Percentiles rank a stretch among this genome's conserved stretches.
Evolutionary conservation across 2,113 vertebrate genomes (phyloP).

Genomic region (Thamnophis sirtalis): DNA sequence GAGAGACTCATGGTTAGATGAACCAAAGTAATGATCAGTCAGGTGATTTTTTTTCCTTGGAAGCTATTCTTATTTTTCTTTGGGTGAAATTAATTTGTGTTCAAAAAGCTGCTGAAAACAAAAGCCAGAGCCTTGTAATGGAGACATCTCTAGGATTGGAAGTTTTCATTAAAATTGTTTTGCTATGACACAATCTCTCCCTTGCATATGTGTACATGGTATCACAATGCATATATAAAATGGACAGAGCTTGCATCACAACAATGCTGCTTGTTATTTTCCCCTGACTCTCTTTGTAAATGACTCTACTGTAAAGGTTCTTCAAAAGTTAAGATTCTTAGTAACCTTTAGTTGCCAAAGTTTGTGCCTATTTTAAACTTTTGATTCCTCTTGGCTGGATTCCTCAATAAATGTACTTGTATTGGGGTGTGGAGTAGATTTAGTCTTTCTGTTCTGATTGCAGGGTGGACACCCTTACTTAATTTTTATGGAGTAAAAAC

Average conservation of each 20-base stretch:
- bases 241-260: neutral
- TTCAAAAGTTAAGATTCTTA: neutral
- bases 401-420: neutral
- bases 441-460: neutral
- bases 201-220: neutral
- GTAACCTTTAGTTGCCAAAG: neutral
- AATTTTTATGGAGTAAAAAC: neutral
- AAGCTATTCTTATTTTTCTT: neutral
- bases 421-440: neutral
- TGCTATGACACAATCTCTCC: neutral
- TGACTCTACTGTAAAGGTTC: neutral
- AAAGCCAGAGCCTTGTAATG: neutral
- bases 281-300: neutral
- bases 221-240: neutral
- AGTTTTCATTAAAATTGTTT: neutral
- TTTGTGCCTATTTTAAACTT: neutral
- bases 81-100: neutral
- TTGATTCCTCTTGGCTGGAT: neutral
- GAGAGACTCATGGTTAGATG: neutral
- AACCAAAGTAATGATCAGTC: neutral
- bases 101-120: neutral
- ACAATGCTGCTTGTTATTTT: neutral
- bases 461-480: neutral
- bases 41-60: neutral
- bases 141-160: neutral